Base-by-base conservation (phyloP, 2,888 invertebrate species). In the Clitarchus hookeri region DNA sequence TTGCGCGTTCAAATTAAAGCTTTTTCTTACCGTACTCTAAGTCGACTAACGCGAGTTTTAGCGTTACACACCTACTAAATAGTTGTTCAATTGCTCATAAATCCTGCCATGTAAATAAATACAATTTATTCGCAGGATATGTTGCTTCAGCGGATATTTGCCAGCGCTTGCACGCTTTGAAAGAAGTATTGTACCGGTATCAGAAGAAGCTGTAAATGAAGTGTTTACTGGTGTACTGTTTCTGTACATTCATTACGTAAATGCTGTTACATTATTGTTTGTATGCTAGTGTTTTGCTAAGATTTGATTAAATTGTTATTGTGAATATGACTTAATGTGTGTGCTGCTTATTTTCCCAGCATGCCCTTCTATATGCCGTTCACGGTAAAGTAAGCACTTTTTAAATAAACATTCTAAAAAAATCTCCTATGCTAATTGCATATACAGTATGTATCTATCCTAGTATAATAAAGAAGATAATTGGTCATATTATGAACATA, bases 211-310 rank as follows among this genome's bases (percentile, higher is more conserved):
- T 65, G 65, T 65, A 65, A 23, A 8, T 65, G 65, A 23, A 65
- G 16, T 65, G n/a, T 65, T n/a, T 8, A 23, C n/a, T 53, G 19
- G 19, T 65, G 65, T 65, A 23, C 16, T 65, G 19, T 65, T 65
- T n/a, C 23, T 65, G 65, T 65, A 65, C 65, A 19, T 16, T 65
- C 19, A 9, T 65, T 16, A 65, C 23, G n/a, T 65, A 65, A 65
- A 65, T n/a, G n/a, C 65, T 16, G 65, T 65, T 19, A 6, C 65
- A 65, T 65, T 65, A 65, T 65, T 65, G 65, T 65, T 65, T 65
- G 19, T 65, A 65, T 65, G 65, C 65, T 65, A 65, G 65, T n/a
- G 65, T 65, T 65, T 65, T 65, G 65, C 65, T 65, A 65, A 65
- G 65, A 65, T 16, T 65, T 6, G 65, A 65, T 65, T 65, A 65